phyloP scores from a whole-genome alignment of 2,113 vertebrate genomes.

The Indicator indicator region DNA sequence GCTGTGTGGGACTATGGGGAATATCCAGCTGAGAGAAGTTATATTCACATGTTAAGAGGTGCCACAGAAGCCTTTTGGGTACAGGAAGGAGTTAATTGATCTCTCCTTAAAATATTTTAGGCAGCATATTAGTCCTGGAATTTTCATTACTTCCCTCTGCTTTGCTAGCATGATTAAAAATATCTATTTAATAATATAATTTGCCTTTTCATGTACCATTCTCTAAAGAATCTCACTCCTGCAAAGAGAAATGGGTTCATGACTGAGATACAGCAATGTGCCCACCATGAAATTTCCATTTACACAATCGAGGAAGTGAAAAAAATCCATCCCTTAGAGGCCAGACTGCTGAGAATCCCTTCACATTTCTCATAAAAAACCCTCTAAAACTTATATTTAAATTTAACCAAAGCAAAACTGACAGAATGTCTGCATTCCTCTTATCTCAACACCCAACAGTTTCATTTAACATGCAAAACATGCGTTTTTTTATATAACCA shows the following conservation, averaged over 20 bases:
- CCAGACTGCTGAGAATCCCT: background rate
- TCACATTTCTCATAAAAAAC: background rate
- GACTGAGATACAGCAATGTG: too few species aligned
- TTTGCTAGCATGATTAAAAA: background rate
- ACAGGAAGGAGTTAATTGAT: background rate
- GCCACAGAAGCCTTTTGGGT: background rate
- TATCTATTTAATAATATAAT: background rate
- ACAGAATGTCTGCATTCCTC: background rate
- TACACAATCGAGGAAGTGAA: background rate
- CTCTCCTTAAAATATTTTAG: background rate
- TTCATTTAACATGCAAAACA: background rate
- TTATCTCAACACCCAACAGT: accelerated
- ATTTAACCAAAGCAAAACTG: background rate
- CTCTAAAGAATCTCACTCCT: background rate
- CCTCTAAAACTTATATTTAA: background rate
- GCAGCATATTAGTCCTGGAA: background rate
- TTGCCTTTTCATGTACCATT: background rate
- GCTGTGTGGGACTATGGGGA: background rate
- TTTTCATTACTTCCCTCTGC: background rate
- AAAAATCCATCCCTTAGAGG: background rate
- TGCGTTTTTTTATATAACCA: background rate
- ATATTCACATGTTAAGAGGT: background rate
- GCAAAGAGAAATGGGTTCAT: background rate
- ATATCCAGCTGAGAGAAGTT: background rate
- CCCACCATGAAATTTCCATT: too few species aligned